Evolutionary conservation across 2,113 vertebrate genomes (phyloP).

Genomic region (Fregetta grallaria): DNA sequence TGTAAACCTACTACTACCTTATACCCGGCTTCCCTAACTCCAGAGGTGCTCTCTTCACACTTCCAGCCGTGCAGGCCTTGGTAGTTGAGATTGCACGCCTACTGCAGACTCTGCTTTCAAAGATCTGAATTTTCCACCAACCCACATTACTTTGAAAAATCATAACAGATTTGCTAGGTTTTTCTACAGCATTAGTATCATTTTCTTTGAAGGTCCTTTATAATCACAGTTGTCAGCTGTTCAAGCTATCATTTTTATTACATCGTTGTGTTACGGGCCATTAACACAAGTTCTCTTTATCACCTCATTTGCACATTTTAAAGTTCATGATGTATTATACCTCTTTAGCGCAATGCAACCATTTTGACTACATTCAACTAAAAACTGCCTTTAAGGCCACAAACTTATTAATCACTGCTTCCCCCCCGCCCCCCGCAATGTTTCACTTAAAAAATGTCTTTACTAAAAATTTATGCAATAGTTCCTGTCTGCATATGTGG

Average conservation of each 20-base stretch:
- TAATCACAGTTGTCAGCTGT: not conserved
- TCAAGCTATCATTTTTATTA: not conserved
- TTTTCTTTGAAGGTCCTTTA: not conserved
- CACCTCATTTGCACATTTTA: not conserved
- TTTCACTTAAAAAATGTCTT: not conserved
- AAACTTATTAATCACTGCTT: not conserved
- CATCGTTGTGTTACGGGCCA: not conserved
- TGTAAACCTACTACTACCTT: not conserved
- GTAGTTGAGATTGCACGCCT: not conserved
- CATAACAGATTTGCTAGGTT: not conserved
- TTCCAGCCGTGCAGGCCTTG: not conserved
- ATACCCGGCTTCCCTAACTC: not conserved
- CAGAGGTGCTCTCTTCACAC: not conserved
- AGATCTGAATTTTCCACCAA: not conserved
- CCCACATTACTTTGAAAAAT: not conserved
- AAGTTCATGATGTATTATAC: not conserved
- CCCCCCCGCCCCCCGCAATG: rapidly evolving
- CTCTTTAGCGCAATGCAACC: not conserved
- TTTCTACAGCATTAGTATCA: not conserved
- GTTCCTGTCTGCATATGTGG: not conserved
- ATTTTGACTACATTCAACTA: not conserved
- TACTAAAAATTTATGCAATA: not conserved
- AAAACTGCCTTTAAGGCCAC: not conserved
- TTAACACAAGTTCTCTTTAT: not conserved
- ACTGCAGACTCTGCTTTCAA: not conserved